Conservation (phyloP, 2,797 vertebrate genomes). For the Bovichtus diacanthus region DNA sequence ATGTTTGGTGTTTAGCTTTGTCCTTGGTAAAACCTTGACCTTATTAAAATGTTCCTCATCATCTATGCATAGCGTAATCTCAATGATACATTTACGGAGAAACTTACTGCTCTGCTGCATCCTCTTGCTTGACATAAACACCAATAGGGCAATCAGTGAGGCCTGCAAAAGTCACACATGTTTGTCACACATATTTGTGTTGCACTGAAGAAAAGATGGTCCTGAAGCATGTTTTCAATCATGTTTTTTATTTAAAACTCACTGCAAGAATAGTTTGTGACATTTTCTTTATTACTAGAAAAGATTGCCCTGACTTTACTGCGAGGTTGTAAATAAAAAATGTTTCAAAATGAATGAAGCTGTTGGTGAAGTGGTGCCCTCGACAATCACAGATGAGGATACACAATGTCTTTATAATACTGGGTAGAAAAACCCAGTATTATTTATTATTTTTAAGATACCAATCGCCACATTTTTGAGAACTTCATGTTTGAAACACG, state of each 20-base stretch:
- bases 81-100: neutral
- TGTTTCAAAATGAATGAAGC: neutral
- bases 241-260: too few relatives aligned
- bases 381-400: neutral
- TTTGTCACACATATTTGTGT: too few relatives aligned
- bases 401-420: neutral
- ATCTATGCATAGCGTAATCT: neutral
- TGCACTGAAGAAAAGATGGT: neutral
- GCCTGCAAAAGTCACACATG: neutral
- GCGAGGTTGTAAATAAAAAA: neutral
- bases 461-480: too few relatives aligned
- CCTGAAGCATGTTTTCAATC: neutral
- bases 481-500: too few relatives aligned
- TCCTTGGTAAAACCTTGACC: slow-evolving; percentile 15
- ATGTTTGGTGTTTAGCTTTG: too few relatives aligned
- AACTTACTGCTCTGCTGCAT: neutral
- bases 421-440: neutral
- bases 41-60: neutral
- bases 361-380: neutral
- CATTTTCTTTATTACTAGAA: neutral
- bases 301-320: neutral
- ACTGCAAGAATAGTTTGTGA: neutral
- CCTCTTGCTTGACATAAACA: neutral
- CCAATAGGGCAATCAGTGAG: neutral
- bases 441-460: slow-evolving; percentile 1